Evolutionary conservation across 2,797 vertebrate species (phyloP).

Genomic region (Emydoidea blandingii): DNA sequence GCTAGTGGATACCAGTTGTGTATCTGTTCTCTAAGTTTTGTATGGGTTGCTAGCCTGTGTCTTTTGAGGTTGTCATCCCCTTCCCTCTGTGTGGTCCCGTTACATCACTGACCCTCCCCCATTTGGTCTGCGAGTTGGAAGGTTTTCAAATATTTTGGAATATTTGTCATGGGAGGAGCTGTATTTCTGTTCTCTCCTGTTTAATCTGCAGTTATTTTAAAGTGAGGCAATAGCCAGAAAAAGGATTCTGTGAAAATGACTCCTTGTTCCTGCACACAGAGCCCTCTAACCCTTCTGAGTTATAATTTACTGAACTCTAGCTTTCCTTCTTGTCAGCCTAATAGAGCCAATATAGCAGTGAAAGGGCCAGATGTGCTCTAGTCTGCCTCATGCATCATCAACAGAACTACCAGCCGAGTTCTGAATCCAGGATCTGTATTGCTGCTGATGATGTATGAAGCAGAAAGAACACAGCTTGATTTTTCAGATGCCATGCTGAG

Average conservation of each 20-base stretch:
- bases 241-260: not conserved
- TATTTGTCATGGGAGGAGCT: not conserved
- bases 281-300: not conserved
- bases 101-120: not conserved
- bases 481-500: slow-evolving; percentile 16
- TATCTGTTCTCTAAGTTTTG: not conserved
- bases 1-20: not conserved
- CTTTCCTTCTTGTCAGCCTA: not conserved
- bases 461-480: not conserved
- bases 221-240: not conserved
- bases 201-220: not conserved
- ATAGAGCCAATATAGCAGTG: not conserved
- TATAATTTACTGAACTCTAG: not conserved
- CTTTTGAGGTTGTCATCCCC: not conserved
- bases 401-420: not conserved
- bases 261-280: not conserved
- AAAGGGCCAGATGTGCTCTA: slow-evolving; percentile 10
- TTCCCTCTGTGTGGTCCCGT: not conserved
- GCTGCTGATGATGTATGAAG: not conserved
- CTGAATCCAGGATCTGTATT: not conserved
- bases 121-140: not conserved
- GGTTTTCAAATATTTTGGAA: not conserved
- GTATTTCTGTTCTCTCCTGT: not conserved
- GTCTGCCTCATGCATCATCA: not conserved
- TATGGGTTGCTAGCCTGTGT: not conserved